Base-by-base conservation (phyloP, 2,113 vertebrate species). In the Eurystomus gularis region DNA sequence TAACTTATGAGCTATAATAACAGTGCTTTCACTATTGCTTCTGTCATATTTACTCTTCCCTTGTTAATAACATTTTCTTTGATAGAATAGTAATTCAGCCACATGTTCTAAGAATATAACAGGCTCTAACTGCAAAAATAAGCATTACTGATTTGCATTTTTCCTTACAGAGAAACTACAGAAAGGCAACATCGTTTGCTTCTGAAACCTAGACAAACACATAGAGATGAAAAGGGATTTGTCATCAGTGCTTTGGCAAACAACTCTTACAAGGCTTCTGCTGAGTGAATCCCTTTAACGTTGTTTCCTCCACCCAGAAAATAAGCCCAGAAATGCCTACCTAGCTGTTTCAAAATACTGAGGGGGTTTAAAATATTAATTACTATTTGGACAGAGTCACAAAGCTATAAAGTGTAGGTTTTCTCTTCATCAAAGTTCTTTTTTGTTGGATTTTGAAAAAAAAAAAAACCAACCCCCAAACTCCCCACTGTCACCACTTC, bases 81-180 rank as follows among this genome's bases (percentile, higher is more conserved):
- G 4, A 57, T 37, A 44, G 20, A 86, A 86, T 5, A 8, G 66
- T 62, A 80, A 80, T 83, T 81, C 39, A 88, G 61, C 51, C 52
- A n/a, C 58, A n/a, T n/a, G 24, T 88, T 94, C 44, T 72, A 96
- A 82, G 78, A 95, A 88, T 76, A 29, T 40, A 88, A 48, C 39
- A 88, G 21, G 13, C 55, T 86, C 68, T 83, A 92, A 81, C 64
- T 90, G 65, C 55, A 90, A 95, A 94, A 91, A 91, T 89, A 93
- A 37, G n/a, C 49, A 88, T 31, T 78, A 71, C 14, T 40, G 33
- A 86, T 93, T 88, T 92, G 52, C 24, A 86, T 86, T 88, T 95
- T 96, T 75, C 37, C 61, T 86, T 81, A 78, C 55, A 81, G 17
- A 81, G 33, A 81, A 83, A 71, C 42, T 69, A 82, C 39, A 76